Conservation (phyloP, 2,797 vertebrate species). For the Pseudopleuronectes americanus region DNA sequence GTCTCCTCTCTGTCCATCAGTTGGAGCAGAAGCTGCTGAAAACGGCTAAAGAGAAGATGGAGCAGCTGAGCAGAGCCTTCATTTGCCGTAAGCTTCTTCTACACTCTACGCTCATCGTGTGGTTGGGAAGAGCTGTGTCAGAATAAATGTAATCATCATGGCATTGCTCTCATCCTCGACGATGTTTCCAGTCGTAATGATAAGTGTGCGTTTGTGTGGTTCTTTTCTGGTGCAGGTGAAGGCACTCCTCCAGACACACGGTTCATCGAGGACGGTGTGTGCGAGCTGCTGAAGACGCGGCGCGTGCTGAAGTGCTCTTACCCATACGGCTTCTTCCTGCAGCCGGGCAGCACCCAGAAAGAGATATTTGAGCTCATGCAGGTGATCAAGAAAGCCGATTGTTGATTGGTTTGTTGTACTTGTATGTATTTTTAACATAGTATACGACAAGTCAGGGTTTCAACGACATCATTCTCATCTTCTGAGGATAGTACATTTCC, state of each 20-base stretch:
- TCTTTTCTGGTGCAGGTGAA: conserved; percentile 85
- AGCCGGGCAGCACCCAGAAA: conserved; percentile 99
- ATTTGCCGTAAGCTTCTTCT: conserved; percentile 88
- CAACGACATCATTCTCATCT: too few species aligned
- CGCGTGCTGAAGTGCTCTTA: conserved; percentile 99
- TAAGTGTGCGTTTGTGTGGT: not conserved
- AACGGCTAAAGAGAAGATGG: conserved; percentile 99
- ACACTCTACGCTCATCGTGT: not conserved
- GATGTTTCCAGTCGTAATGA: not conserved
- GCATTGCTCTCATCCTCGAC: not conserved
- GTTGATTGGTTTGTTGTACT: too few species aligned
- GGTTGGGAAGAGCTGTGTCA: not conserved
- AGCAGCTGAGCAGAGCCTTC: conserved; percentile 96
- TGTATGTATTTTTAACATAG: too few species aligned
- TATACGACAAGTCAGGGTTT: too few species aligned
- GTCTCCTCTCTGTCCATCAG: conserved; percentile 71
- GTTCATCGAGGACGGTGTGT: conserved; percentile 99
- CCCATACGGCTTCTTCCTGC: conserved; percentile 98
- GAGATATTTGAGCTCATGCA: conserved; percentile 99
- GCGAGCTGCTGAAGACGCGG: conserved; percentile 96
- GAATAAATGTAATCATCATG: not conserved
- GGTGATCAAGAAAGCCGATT: conserved; percentile 77
- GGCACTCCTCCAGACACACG: conserved; percentile 94
- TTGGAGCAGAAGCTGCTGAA: conserved; percentile 97
- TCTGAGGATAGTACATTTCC: too few species aligned